Evolutionary conservation across 2,888 invertebrate species (phyloP), one percentile per base, ranked within the genome.

Genomic region (Drosophila infuscata): DNA sequence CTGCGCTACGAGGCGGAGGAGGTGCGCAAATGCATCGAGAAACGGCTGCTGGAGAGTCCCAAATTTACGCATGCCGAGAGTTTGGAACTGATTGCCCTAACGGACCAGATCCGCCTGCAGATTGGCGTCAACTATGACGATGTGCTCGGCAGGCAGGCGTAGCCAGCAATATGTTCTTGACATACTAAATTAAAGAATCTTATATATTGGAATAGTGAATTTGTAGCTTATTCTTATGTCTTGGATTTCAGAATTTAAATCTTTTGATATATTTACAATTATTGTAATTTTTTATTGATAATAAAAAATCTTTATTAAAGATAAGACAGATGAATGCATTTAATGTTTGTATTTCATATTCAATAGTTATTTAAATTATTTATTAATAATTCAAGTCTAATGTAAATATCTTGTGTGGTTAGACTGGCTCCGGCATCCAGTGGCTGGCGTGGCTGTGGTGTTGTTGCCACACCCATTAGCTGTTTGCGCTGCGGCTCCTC

Each of bases 1-100:
- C 93, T 97, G 48, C 94, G 94, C 70, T 97, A 96, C 89, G 95
- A 97, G 93, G 97, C 97, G 51, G 94, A 95, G 78, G 96, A 96
- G 93, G 96, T 95, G 62, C 94, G 96, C 82, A 93, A 94, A 60
- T 97, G 97, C 86, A 94, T 97, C 30, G 94, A 94, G 92, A 90
- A 94, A 95, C 96, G 96, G 75, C 92, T 95, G 74, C 92, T 94
- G 63, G 96, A 97, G 92, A 96, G 96, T 91, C 94, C 95, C 0
- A 94, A 94, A 81, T 94, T 97, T 92, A 94, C 94, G 53, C 95
- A 96, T 75, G 94, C 94, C 36, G 95, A 96, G 74, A 95, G 95
- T 30, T 92, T 96, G 49, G 93, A 95, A 36, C 91, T 97, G 63
- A 95, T 96, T 2, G 94, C 95, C 88, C 92, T 96, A 66, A 94